Conservation (phyloP, 2,888 invertebrate species). For the Troilus luridus region DNA sequence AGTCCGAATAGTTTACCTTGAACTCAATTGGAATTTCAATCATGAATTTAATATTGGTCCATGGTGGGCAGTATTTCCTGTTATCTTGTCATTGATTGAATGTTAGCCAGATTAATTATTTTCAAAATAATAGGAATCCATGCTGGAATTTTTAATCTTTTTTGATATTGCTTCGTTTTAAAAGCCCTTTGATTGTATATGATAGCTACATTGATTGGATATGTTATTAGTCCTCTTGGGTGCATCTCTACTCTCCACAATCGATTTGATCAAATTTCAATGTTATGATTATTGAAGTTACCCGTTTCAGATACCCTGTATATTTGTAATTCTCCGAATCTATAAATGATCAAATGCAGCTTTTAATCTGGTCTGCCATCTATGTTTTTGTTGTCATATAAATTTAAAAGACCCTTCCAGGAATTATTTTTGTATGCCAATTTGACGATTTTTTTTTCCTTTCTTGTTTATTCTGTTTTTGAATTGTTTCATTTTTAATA, state of each 20-base stretch:
- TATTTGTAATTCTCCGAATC: background rate
- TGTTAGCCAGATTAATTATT: slow-evolving; percentile 5
- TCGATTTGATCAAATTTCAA: background rate
- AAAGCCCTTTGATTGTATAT: background rate
- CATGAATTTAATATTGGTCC: background rate
- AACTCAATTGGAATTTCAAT: background rate
- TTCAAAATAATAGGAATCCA: background rate
- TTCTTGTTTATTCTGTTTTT: no score
- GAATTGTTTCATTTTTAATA: no score
- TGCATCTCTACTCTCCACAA: background rate
- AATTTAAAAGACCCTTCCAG: background rate
- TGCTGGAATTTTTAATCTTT: background rate
- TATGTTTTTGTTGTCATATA: background rate
- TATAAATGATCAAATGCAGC: background rate
- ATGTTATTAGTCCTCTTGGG: background rate
- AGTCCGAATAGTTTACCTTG: background rate
- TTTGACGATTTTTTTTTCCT: no score
- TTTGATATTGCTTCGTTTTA: background rate
- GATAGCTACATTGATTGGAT: background rate
- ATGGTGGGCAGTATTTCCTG: background rate
- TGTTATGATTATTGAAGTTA: background rate
- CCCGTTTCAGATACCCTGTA: background rate
- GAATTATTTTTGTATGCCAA: background rate
- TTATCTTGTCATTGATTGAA: background rate
- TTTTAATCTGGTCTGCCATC: background rate